phyloP scores from a whole-genome alignment of 2,888 invertebrate species.

The Biston stratarius region DNA sequence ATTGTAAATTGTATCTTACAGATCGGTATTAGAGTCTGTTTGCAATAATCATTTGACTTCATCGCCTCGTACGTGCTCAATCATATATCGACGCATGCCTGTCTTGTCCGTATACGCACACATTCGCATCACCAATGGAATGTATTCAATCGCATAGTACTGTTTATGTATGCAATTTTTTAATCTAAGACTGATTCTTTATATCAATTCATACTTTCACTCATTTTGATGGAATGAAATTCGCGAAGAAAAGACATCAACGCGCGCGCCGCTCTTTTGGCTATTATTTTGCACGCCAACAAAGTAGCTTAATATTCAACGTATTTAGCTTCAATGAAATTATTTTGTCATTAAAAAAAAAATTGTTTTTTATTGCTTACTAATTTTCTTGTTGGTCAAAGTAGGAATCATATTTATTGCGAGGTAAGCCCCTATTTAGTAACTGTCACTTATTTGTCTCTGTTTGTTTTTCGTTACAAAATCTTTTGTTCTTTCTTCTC shows the following conservation, averaged over 20 bases:
- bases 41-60: constrained; percentile 18
- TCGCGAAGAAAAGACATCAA: constrained; percentile 34
- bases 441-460: no score
- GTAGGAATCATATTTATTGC: not conserved
- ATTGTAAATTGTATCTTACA: constrained; percentile 38
- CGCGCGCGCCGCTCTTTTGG: constrained; percentile 23
- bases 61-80: constrained; percentile 51
- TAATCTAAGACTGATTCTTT: constrained; percentile 31
- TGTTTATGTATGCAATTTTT: constrained; percentile 31
- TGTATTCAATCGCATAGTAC: constrained; percentile 36
- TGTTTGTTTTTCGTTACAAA: no score
- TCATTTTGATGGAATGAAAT: constrained; percentile 22
- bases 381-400: not conserved
- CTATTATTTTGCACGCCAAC: constrained; percentile 14
- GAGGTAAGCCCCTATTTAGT: not conserved
- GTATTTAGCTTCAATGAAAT: not conserved
- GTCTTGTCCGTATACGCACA: constrained; percentile 39
- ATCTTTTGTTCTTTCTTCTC: no score
- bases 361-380: not conserved
- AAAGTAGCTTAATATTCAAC: not conserved
- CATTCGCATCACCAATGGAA: constrained; percentile 47
- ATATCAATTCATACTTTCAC: constrained; percentile 34
- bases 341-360: not conserved
- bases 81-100: constrained; percentile 52
- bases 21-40: constrained; percentile 22